Conservation (phyloP, 2,797 vertebrate species). For the Euphonia xanthogaster region DNA sequence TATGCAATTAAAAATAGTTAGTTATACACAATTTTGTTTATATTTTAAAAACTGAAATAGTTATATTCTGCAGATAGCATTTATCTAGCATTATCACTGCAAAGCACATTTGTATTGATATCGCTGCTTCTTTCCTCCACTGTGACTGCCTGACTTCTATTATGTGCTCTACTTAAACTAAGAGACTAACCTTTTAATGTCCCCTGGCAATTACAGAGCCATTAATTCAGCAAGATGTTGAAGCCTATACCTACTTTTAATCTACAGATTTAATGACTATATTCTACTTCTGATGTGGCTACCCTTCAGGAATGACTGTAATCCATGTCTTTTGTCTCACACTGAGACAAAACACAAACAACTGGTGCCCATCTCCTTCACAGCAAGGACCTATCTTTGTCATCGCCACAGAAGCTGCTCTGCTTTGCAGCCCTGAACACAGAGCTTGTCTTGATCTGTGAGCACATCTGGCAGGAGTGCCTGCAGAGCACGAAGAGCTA, state of each 20-base stretch:
- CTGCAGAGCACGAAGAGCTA: neutral
- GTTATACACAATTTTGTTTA: neutral
- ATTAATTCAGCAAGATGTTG: neutral
- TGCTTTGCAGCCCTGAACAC: neutral
- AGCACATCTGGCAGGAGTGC: neutral
- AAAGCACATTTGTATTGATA: neutral
- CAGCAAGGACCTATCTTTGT: neutral
- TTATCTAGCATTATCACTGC: neutral
- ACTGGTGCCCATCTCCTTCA: slow-evolving; percentile 23
- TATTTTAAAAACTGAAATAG: neutral
- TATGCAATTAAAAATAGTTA: neutral
- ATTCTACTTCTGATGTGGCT: slow-evolving; percentile 7
- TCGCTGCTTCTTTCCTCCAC: neutral
- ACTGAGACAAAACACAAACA: neutral
- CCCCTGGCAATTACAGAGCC: neutral
- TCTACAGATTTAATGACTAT: neutral
- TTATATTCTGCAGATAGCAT: neutral
- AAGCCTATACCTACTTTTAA: neutral
- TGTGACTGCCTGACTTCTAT: neutral
- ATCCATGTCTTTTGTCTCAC: neutral
- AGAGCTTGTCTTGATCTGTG: neutral
- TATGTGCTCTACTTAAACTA: neutral
- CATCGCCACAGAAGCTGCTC: neutral
- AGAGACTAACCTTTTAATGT: neutral
- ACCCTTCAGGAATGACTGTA: neutral